Base-by-base conservation (phyloP, 1,140 invertebrate species). In the Anoplophora glabripennis region DNA sequence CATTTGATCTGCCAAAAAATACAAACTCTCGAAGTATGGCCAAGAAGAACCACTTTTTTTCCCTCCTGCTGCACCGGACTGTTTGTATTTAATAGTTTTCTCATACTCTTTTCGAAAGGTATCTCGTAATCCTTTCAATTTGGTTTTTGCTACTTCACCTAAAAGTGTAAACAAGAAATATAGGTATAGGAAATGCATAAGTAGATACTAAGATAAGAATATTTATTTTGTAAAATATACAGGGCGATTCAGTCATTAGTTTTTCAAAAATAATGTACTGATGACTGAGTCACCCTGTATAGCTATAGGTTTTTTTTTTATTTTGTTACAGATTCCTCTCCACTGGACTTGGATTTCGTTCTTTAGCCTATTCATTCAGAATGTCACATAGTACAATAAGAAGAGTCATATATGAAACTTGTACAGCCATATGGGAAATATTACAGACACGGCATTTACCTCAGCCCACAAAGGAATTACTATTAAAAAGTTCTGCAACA, bases 1-100 rank as follows among this genome's bases (percentile, higher is more conserved):
- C 51, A 53, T 53, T 53, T 38, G 51, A n/a, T 53, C 36, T 44
- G 5, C 12, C 36, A 53, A 53, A 36, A 53, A 53, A 53, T 53
- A 53, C 17, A 53, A 41, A 21, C 51, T 53, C 35, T 53, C 51
- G 37, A 44, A 53, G 36, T 40, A 53, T 14, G 51, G 36, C 51
- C 51, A 41, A 53, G 51, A 53, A 40, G 36, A 41, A 45, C 48
- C 21, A 34, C 34, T 51, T 37, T 51, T n/a, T 51, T 34, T 21
- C 34, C 18, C 48, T 36, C 48, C 48, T 51, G 48, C 48, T 51
- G 48, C 48, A 51, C 48, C 48, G 34, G 48, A 51, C 21, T 51
- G 18, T 51, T 28, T 51, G 11, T 51, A 36, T 51, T 51, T 51
- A 28, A 51, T 28, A 51, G 21, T 34, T 51, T 51, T 51, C 34